Evolutionary conservation across 2,113 vertebrate species (phyloP).

Genomic region (Rhinoderma darwinii): DNA sequence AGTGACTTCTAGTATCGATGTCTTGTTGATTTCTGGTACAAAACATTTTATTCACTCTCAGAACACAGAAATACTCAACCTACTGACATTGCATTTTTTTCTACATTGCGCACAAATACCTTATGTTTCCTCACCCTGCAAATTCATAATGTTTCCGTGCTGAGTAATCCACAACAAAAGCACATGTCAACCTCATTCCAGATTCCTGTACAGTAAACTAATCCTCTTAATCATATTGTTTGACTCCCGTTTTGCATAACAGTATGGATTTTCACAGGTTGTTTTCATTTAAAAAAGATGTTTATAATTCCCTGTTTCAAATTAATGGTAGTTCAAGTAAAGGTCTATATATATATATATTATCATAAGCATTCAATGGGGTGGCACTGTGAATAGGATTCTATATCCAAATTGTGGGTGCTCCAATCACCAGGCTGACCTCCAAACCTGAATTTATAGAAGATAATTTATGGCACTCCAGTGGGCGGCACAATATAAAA

Average conservation of each 20-base stretch:
- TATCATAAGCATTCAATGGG: background rate
- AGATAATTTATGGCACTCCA: no score
- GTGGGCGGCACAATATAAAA: no score
- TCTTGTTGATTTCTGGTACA: slow-evolving; percentile 32
- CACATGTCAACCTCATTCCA: slow-evolving; percentile 70
- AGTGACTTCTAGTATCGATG: slow-evolving; percentile 37
- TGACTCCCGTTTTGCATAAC: slow-evolving; percentile 57
- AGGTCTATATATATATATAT: slow-evolving; percentile 53
- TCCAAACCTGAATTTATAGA: no score
- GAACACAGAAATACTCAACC: slow-evolving; percentile 41
- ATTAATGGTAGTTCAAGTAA: slow-evolving; percentile 64
- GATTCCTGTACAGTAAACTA: slow-evolving; percentile 79
- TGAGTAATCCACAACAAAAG: slow-evolving; percentile 76
- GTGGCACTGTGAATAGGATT: no score
- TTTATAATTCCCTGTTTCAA: slow-evolving; percentile 58
- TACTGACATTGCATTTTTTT: slow-evolving; percentile 62
- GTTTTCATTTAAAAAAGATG: slow-evolving; percentile 75
- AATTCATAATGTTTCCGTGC: slow-evolving; percentile 69
- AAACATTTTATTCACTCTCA: slow-evolving; percentile 37
- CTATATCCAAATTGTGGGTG: no score
- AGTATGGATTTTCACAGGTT: slow-evolving; percentile 73
- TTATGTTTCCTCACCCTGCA: slow-evolving; percentile 71
- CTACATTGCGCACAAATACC: slow-evolving; percentile 65
- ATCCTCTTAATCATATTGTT: slow-evolving; percentile 77
- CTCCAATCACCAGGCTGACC: no score